Evolutionary conservation across 2,113 vertebrate species (phyloP).

Genomic region (Percopsis transmontana): DNA sequence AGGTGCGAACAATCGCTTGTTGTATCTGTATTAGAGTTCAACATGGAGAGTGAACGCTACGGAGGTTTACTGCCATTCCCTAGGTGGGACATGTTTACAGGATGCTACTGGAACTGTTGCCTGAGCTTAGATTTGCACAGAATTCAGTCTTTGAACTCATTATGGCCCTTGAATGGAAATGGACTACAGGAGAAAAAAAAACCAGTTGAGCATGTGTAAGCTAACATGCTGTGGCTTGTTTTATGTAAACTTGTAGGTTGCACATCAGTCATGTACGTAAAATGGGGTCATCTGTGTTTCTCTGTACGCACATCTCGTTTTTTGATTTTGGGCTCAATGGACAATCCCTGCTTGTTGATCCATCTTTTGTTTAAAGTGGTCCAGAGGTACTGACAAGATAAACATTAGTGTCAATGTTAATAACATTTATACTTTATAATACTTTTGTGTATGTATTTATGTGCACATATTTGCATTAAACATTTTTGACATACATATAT

Average conservation of each 20-base stretch:
- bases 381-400: slow-evolving; percentile 9
- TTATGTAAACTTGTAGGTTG: no score
- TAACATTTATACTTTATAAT: slow-evolving; percentile 75
- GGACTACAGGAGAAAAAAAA: not conserved
- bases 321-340: slow-evolving; percentile 41
- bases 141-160: slow-evolving; percentile 40
- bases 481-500: slow-evolving; percentile 69
- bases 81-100: slow-evolving; percentile 42
- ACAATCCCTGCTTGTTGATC: slow-evolving; percentile 47
- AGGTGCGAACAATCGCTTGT: slow-evolving; percentile 40
- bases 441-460: slow-evolving; percentile 73
- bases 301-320: slow-evolving; percentile 19
- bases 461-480: slow-evolving; percentile 77
- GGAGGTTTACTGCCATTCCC: slow-evolving; percentile 23
- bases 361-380: slow-evolving; percentile 53
- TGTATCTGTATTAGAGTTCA: slow-evolving; percentile 38
- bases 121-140: slow-evolving; percentile 63
- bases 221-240: no score
- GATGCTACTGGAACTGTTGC: slow-evolving; percentile 43
- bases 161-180: slow-evolving; percentile 35
- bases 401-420: slow-evolving; percentile 57
- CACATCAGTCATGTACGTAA: slow-evolving; percentile 17
- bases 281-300: slow-evolving; percentile 33
- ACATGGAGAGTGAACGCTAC: slow-evolving; percentile 31
- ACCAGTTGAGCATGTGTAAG: not conserved